Evolutionary conservation across 2,888 invertebrate genomes (phyloP), one percentile per base, ranked within the genome.

Genomic region (Acleris emargana): DNA sequence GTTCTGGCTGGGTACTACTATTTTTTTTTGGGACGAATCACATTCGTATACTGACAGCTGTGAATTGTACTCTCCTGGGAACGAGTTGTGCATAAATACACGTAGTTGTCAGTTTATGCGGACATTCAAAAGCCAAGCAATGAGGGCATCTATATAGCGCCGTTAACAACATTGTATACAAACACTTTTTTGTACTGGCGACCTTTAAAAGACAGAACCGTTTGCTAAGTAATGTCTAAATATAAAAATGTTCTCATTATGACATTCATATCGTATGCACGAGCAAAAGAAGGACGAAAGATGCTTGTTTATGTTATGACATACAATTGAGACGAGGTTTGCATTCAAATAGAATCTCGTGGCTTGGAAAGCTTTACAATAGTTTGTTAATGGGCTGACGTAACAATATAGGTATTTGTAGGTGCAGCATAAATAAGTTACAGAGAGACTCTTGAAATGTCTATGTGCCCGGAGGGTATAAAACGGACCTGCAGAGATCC

Each of bases 81-180:
- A 1, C 16, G 5, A 45, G 45, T 45, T 45, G 6, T 45, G n/a
- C n/a, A 45, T 59, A 58, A 22, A 32, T 28, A 32, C n/a, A 9
- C 32, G n/a, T 43, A 20, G 52, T 63, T 52, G 47, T 63, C 63
- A 63, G 59, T 49, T n/a, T 22, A 54, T 25, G 5, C 42, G 58
- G 58, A 64, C 59, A 64, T 64, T 64, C 59, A 64, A 59, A 52
- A 64, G 58, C 53, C 58, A 55, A 54, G 53, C 64, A 64, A 54
- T 51, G 53, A 64, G 64, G 64, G 16, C 64, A 64, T 64, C 49
- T 42, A 58, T 53, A 64, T 64, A 64, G 18, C 17, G 25, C 22
- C 52, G 45, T 54, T 59, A n/a, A 42, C 59, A 49, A 64, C 59
- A 64, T 54, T 64, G 59, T 54, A 53, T 55, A 55, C 43, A 55